Conservation (phyloP, 1,140 invertebrate species). For the Drosophila biarmipes region DNA sequence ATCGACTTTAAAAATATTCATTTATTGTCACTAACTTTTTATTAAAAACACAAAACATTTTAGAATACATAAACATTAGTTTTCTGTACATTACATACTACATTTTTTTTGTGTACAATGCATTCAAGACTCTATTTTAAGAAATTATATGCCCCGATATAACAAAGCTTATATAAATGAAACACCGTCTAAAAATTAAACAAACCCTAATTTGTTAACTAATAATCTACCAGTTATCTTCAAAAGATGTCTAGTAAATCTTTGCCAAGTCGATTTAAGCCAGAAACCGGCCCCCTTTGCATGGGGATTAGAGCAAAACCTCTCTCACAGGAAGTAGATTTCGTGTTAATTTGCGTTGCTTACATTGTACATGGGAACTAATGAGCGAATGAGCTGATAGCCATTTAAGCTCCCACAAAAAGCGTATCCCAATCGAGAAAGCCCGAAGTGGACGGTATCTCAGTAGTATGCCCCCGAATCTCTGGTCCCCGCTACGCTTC, state of each 20-base stretch:
- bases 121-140: too few species aligned
- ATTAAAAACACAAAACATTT: too few species aligned
- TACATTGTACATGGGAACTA: constrained; percentile 33
- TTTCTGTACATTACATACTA: too few species aligned
- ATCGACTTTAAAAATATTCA: too few species aligned
- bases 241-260: background rate
- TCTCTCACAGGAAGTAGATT: constrained; percentile 17
- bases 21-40: too few species aligned
- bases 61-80: too few species aligned
- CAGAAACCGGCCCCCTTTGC: background rate
- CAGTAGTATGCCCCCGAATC: constrained; percentile 18
- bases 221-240: background rate
- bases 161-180: too few species aligned
- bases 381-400: constrained; percentile 29
- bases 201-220: background rate
- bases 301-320: constrained; percentile 5
- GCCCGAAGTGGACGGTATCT: background rate
- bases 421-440: constrained; percentile 7
- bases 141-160: too few species aligned
- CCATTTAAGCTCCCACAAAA: constrained; percentile 30
- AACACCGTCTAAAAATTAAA: too few species aligned
- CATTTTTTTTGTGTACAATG: too few species aligned
- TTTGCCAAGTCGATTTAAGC: background rate
- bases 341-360: constrained; percentile 60
- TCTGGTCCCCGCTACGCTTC: constrained; percentile 27